phyloP scores from a whole-genome alignment of 2,888 invertebrate species.

The Serrognathus titanus region DNA sequence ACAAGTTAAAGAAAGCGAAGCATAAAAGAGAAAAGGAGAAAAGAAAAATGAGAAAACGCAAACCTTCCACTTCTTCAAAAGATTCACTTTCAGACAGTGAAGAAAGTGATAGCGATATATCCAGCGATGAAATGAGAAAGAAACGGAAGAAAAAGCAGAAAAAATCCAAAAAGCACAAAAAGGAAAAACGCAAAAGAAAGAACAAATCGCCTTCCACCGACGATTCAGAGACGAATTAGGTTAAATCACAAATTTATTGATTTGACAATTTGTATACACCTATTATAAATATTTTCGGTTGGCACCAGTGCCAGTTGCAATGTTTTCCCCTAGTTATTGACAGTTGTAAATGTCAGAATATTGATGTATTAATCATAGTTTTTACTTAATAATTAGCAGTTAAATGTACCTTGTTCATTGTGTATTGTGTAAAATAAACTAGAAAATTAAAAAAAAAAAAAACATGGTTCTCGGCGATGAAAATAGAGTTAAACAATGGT shows the following conservation, averaged over 20 bases:
- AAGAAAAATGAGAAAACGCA: constrained; percentile 44
- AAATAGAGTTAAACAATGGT: constrained; percentile 51
- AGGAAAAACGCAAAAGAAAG: constrained; percentile 45
- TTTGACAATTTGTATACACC: too few species aligned
- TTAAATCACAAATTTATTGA: neutral
- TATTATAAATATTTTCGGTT: too few species aligned
- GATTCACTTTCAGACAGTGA: constrained; percentile 31
- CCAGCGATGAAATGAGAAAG: constrained; percentile 25
- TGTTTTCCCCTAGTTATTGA: neutral
- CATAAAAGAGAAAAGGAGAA: constrained; percentile 58
- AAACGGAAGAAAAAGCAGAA: constrained; percentile 31
- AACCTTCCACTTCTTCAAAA: constrained; percentile 37
- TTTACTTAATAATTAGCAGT: neutral
- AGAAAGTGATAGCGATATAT: constrained; percentile 35
- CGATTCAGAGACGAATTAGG: constrained; percentile 4
- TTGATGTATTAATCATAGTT: neutral
- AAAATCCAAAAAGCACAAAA: constrained; percentile 37
- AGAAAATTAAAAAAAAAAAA: neutral
- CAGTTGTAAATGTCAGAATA: neutral
- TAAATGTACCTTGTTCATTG: too few species aligned
- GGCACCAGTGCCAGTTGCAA: neutral
- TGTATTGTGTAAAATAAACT: neutral
- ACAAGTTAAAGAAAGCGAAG: constrained; percentile 64
- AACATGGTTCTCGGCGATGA: constrained; percentile 43
- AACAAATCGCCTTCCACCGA: constrained; percentile 35